Percentiles rank a stretch among this genome's conserved stretches.
phyloP scores from a whole-genome alignment of 2,113 vertebrate species.

The Chunga burmeisteri region DNA sequence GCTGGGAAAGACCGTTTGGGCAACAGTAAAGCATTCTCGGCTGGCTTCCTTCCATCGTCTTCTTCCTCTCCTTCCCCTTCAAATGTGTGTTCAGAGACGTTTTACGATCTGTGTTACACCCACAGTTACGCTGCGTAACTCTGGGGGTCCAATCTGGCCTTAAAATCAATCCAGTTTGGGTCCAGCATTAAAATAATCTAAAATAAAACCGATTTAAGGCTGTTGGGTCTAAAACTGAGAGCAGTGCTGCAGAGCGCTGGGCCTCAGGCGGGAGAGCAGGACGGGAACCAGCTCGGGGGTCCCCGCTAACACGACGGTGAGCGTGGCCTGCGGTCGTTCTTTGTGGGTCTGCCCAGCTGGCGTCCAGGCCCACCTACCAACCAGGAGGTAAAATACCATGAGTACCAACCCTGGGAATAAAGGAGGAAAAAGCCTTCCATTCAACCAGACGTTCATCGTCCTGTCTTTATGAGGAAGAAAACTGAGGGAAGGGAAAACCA shows the following conservation, averaged over 20 bases:
- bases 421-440: neutral
- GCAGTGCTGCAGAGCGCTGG: neutral
- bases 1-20: neutral
- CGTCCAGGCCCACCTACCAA: neutral
- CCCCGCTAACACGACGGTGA: fast-evolving
- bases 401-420: neutral
- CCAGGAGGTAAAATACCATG: fast-evolving
- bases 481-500: neutral
- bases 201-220: neutral
- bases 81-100: neutral
- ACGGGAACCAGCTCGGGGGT: fast-evolving
- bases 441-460: neutral
- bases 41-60: neutral
- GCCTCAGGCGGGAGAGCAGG: neutral
- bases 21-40: neutral
- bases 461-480: neutral
- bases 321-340: fast-evolving
- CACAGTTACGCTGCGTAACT: neutral
- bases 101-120: fast-evolving
- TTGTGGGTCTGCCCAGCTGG: neutral
- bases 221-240: neutral
- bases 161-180: neutral
- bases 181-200: neutral
- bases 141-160: neutral
- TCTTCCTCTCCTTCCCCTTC: neutral